Base-by-base conservation (phyloP, 2,797 vertebrate genomes). In the Macrochelys suwanniensis region DNA sequence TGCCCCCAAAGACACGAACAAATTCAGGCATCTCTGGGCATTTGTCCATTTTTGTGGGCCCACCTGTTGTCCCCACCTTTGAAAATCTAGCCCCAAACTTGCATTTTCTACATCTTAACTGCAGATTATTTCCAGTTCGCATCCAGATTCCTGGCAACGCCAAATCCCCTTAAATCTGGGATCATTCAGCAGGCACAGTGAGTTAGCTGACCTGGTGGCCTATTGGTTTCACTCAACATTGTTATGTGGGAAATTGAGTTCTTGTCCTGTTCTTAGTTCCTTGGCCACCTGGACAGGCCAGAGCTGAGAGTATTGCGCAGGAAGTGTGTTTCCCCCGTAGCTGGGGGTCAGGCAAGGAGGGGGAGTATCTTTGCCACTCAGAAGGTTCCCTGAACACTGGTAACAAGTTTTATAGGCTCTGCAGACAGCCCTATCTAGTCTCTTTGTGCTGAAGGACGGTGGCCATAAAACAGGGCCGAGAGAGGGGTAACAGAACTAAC, bases 311-410 rank as follows among this genome's bases (percentile, higher is more conserved):
- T 2, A 21, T 28, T 54, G n/a, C 57, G 45, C 8, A 12, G 21
- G 33, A 51, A 19, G 15, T 25, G 28, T 0, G 0, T 33, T 33
- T 33, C 53, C 56, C n/a, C 49, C 50, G 11, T 25, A 56, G 49
- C 13, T 8, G 31, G 74, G 26, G 28, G 81, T 71, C n/a, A 42
- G 10, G 65, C 13, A 37, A 71, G 28, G n/a, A 71, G 68, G 79
- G 37, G n/a, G 56, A 82, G 47, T 16, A 51, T 17, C 19, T 50
- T 17, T 45, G 54, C 74, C 79, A 31, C 11, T 76, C 61, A 21
- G 51, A 71, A 56, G 2, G 26, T 42, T 90, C 90, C 90, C 54
- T 50, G 21, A 1, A 54, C 78, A 11, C 37, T 88, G 37, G 10
- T 33, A 88, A 47, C 50, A 81, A 71, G 1, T 6, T 21, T 2